phyloP scores from a whole-genome alignment of 2,888 invertebrate species.

The Chymomyza amoena region DNA sequence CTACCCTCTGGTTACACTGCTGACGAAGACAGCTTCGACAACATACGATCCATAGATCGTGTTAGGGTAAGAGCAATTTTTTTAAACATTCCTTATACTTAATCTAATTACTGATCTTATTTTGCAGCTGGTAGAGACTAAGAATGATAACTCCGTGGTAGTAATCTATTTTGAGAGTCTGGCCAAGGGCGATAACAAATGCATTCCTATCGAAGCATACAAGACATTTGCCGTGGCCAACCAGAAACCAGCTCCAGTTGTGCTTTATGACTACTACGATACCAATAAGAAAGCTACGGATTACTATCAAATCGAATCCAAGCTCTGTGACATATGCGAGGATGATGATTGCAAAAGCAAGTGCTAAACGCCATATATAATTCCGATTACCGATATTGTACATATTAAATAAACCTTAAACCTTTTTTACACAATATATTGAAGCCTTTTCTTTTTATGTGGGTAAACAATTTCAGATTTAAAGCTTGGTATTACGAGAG shows the following conservation, averaged over 20 bases:
- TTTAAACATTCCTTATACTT: background rate
- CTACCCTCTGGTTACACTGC: conserved; percentile 94
- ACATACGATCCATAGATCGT: conserved; percentile 79
- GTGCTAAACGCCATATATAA: conserved; percentile 30
- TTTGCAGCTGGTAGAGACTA: conserved; percentile 82
- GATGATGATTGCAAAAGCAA: conserved; percentile 46
- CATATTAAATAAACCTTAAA: background rate
- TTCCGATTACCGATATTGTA: background rate
- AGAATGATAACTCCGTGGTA: conserved; percentile 82
- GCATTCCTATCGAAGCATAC: conserved; percentile 91
- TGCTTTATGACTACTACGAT: conserved; percentile 94
- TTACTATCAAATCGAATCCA: conserved; percentile 66
- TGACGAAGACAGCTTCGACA: conserved; percentile 86
- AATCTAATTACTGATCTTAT: background rate
- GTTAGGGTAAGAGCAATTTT: conserved; percentile 66
- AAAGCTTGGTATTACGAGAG: no score
- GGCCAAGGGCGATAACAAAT: conserved; percentile 81
- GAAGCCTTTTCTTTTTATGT: background rate
- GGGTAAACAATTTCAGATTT: no score
- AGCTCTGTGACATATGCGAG: conserved; percentile 72
- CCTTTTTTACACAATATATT: background rate
- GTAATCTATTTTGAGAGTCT: conserved; percentile 87
- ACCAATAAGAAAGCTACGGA: conserved; percentile 80
- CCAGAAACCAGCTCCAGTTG: conserved; percentile 91
- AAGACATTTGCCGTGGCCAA: conserved; percentile 90